Percentiles rank a stretch among this genome's conserved stretches.
phyloP scores from a whole-genome alignment of 2,888 invertebrate species.

The Orthosia cruda region DNA sequence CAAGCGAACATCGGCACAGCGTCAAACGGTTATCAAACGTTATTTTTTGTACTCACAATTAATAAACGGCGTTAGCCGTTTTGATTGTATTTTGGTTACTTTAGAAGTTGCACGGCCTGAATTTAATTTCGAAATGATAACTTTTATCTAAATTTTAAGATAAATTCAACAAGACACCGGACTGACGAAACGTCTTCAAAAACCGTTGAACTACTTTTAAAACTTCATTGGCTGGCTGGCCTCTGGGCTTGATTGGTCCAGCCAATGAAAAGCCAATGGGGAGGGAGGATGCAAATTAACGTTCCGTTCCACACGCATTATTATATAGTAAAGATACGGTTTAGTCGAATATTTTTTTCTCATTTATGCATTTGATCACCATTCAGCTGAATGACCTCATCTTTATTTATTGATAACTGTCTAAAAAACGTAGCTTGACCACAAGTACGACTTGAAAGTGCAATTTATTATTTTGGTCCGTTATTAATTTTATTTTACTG shows the following conservation, averaged over 20 bases:
- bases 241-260: too few species aligned
- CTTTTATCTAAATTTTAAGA: slow-evolving; percentile 79
- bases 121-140: slow-evolving; percentile 74
- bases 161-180: slow-evolving; percentile 85
- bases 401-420: background rate
- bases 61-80: slow-evolving; percentile 84
- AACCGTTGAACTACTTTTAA: slow-evolving; percentile 87
- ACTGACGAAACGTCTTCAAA: slow-evolving; percentile 85
- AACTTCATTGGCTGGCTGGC: slow-evolving; percentile 76
- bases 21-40: slow-evolving; percentile 78
- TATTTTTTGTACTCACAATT: slow-evolving; percentile 81
- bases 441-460: too few species aligned
- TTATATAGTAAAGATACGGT: background rate
- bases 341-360: background rate
- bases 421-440: background rate
- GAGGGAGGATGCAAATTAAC: slow-evolving; percentile 63
- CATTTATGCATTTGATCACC: background rate
- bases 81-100: slow-evolving; percentile 74
- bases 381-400: background rate
- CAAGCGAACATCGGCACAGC: slow-evolving; percentile 87
- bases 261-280: slow-evolving; percentile 76
- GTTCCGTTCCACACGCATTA: slow-evolving; percentile 69
- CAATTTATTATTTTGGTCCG: too few species aligned
- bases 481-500: too few species aligned
- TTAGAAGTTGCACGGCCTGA: slow-evolving; percentile 76